phyloP scores from a whole-genome alignment of 1,140 invertebrate genomes.

The Bombus vancouverensis region DNA sequence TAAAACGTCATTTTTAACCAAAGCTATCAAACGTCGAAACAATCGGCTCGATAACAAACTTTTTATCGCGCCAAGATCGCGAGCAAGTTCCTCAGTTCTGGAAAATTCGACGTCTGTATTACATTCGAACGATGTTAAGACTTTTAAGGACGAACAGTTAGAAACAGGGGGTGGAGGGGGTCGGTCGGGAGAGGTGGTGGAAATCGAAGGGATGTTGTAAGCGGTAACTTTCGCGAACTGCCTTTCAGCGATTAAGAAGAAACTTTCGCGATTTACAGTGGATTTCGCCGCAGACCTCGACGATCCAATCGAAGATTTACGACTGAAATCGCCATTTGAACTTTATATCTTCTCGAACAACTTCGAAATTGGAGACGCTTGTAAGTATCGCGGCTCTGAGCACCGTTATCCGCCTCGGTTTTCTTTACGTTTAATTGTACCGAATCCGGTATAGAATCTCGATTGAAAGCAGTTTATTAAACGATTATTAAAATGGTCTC shows the following conservation, averaged over 20 bases:
- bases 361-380: constrained; percentile 53
- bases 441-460: background rate
- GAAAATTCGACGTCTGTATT: background rate
- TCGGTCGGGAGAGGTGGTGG: background rate
- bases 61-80: background rate
- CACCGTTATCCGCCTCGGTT: constrained; percentile 17
- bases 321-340: constrained; percentile 62
- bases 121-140: constrained; percentile 9
- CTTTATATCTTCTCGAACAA: constrained; percentile 61
- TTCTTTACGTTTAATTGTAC: constrained; percentile 31
- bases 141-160: constrained; percentile 5
- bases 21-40: too few species aligned
- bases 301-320: constrained; percentile 66
- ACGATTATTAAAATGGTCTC: background rate
- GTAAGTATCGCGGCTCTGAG: constrained; percentile 24
- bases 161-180: background rate
- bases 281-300: constrained; percentile 61
- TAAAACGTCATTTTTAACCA: background rate
- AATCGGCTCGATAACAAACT: background rate
- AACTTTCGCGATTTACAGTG: constrained; percentile 69
- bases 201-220: constrained; percentile 50
- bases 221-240: constrained; percentile 60
- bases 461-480: background rate
- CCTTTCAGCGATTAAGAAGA: constrained; percentile 66
- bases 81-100: background rate